phyloP scores from a whole-genome alignment of 1,140 invertebrate genomes.

The Saccostrea cuccullata region DNA sequence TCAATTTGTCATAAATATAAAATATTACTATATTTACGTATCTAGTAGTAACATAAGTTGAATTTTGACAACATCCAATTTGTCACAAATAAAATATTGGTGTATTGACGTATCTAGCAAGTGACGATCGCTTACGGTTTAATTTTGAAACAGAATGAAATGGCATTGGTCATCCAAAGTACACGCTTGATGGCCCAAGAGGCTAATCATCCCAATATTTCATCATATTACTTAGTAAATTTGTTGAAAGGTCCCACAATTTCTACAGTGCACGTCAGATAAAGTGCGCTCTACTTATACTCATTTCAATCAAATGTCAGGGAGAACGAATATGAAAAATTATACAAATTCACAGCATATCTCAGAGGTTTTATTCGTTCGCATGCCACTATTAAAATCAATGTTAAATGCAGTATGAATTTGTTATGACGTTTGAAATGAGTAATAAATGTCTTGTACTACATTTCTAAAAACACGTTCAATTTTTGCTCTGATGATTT shows the following conservation, averaged over 20 bases:
- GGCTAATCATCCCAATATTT: background rate
- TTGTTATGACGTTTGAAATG: slow-evolving; percentile 27
- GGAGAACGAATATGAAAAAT: slow-evolving; percentile 2
- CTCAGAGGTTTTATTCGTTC: background rate
- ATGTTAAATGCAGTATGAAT: background rate
- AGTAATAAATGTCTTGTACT: slow-evolving; percentile 20
- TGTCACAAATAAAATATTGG: too few species aligned
- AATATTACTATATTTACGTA: too few species aligned
- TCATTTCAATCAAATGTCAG: slow-evolving; percentile 4
- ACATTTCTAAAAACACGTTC: background rate
- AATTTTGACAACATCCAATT: too few species aligned
- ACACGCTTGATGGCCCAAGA: background rate
- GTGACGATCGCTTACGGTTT: background rate
- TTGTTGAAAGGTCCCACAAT: background rate
- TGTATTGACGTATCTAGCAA: background rate
- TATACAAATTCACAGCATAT: slow-evolving; percentile 27
- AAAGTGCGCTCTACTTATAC: background rate
- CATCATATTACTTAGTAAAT: background rate
- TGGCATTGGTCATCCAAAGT: background rate
- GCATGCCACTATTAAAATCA: slow-evolving; percentile 5
- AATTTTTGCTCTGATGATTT: background rate
- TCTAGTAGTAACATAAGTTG: background rate
- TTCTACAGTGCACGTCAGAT: background rate
- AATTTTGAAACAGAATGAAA: background rate
- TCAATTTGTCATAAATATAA: too few species aligned